Conservation (phyloP, 1,140 invertebrate genomes). For the Schmidtea mediterranea region DNA sequence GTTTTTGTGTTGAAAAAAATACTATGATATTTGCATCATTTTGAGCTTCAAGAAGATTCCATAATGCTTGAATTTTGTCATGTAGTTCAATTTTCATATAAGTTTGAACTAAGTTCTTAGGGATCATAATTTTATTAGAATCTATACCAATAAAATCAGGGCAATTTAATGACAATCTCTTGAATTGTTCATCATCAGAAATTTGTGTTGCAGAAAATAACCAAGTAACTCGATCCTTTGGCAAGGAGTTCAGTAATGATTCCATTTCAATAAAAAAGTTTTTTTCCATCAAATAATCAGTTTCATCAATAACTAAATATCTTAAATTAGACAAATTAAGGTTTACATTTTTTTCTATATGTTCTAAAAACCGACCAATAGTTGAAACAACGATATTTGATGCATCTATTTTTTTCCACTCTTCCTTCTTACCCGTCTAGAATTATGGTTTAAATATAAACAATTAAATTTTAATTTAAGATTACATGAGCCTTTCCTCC, state of each 20-base stretch:
- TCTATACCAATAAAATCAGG: conserved; percentile 34
- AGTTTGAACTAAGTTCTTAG: too few relatives aligned
- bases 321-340: conserved; percentile 85
- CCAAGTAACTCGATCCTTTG: conserved; percentile 85
- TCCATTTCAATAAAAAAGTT: conserved; percentile 96
- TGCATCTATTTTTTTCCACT: too few relatives aligned
- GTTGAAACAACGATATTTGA: conserved; percentile 91
- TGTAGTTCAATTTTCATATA: too few relatives aligned
- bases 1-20: too few relatives aligned
- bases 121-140: too few relatives aligned
- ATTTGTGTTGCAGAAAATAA: conserved; percentile 95
- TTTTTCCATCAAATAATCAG: conserved; percentile 85
- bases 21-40: too few relatives aligned
- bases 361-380: conserved; percentile 83
- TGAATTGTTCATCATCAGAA: conserved; percentile 64
- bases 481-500: too few relatives aligned
- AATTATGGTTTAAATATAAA: too few relatives aligned
- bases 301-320: conserved; percentile 90
- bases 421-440: too few relatives aligned
- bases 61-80: too few relatives aligned
- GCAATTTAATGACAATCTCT: conserved; percentile 71
- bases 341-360: conserved; percentile 64
- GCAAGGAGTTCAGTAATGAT: conserved; percentile 71
- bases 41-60: too few relatives aligned
- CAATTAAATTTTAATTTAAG: too few relatives aligned